phyloP scores from a whole-genome alignment of 2,113 vertebrate genomes.

The Microtus pennsylvanicus region DNA sequence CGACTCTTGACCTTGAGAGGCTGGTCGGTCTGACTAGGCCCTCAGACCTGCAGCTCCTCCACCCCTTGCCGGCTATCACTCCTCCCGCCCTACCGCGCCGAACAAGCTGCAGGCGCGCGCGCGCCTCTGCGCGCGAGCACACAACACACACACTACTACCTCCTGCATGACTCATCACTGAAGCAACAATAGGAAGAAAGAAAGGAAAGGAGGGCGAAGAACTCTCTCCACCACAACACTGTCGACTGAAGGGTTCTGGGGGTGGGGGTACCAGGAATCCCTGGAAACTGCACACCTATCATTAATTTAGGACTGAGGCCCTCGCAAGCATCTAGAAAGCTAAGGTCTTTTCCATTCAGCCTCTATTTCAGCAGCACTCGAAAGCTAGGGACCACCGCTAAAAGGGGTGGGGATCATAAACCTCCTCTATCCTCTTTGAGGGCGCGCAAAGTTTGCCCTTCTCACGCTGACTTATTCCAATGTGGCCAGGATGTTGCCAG shows the following conservation, averaged over 20 bases:
- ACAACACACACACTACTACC: constrained; percentile 80
- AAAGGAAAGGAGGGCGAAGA: constrained; percentile 76
- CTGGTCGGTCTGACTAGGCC: neutral
- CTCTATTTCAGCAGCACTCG: constrained; percentile 13
- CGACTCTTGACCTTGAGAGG: constrained; percentile 80
- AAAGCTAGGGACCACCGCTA: neutral
- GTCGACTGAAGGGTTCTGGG: neutral
- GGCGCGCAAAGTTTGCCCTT: constrained; percentile 48
- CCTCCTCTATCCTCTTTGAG: neutral
- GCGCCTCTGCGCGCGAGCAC: constrained; percentile 9
- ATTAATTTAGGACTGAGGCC: neutral
- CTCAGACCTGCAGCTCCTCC: neutral
- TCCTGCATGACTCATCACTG: constrained; percentile 84
- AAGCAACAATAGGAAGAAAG: constrained; percentile 83
- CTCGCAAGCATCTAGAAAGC: neutral
- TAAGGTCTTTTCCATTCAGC: neutral
- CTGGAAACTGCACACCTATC: neutral
- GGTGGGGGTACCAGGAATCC: neutral
- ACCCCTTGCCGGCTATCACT: neutral
- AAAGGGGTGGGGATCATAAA: neutral
- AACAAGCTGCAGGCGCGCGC: constrained; percentile 27
- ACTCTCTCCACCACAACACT: constrained; percentile 49
- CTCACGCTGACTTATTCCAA: neutral
- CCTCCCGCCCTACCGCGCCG: neutral
- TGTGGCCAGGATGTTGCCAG: neutral